Conservation (phyloP, 2,113 vertebrate species). For the Gopherus flavomarginatus region DNA sequence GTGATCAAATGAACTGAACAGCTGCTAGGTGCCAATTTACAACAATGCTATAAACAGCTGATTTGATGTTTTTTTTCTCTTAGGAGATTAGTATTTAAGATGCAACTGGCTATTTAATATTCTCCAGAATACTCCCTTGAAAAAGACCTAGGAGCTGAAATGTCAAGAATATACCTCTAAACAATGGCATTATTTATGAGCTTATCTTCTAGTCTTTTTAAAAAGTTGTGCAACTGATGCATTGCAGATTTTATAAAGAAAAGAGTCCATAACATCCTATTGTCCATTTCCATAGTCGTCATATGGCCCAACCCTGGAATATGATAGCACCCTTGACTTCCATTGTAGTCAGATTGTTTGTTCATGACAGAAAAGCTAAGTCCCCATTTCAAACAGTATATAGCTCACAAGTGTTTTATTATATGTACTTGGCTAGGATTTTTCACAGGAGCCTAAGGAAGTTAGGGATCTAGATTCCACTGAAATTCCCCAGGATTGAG, state of each 20-base stretch:
- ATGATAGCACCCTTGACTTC: background rate
- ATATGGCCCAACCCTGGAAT: background rate
- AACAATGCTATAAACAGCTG: background rate
- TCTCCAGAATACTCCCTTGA: background rate
- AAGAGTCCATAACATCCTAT: background rate
- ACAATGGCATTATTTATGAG: background rate
- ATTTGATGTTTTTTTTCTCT: slow-evolving; percentile 33
- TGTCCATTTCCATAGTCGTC: background rate
- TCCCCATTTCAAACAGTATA: too few relatives aligned
- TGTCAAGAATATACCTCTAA: background rate
- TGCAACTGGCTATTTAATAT: slow-evolving; percentile 28
- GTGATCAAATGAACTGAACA: slow-evolving; percentile 48
- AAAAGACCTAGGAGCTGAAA: slow-evolving; percentile 23
- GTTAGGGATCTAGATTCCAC: background rate
- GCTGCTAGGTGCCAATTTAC: slow-evolving; percentile 49
- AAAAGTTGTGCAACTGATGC: background rate
- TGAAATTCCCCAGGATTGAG: background rate
- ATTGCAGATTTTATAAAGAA: background rate
- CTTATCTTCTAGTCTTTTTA: background rate
- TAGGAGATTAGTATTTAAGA: slow-evolving; percentile 29
- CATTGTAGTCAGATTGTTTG: background rate
- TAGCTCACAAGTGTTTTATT: background rate
- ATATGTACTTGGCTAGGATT: background rate
- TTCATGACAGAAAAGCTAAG: background rate
- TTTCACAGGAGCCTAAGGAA: background rate